Percentiles rank a stretch among this genome's conserved stretches.
Evolutionary conservation across 1,140 invertebrate species (phyloP).

Genomic region (Plutomurus gul): DNA sequence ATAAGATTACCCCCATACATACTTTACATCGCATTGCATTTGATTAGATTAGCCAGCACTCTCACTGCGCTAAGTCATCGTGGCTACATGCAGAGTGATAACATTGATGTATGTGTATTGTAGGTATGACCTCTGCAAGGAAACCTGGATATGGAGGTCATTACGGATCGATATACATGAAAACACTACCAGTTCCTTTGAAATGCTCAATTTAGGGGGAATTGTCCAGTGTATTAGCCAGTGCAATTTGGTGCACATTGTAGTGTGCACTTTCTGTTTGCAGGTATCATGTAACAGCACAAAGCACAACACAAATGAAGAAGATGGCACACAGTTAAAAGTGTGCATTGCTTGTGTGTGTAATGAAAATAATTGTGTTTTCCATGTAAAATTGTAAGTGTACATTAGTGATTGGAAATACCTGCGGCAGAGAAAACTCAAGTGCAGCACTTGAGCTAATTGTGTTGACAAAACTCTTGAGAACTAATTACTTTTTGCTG

Average conservation of each 20-base stretch:
- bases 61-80: background rate
- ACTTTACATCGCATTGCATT: slow-evolving; percentile 12
- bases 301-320: too few species aligned
- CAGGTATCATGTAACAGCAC: too few species aligned
- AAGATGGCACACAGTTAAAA: too few species aligned
- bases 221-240: background rate
- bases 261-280: too few species aligned
- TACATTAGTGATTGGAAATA: too few species aligned
- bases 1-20: slow-evolving; percentile 12
- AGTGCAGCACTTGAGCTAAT: too few species aligned
- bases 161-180: background rate
- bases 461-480: too few species aligned
- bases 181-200: background rate
- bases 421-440: too few species aligned
- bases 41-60: slow-evolving; percentile 1
- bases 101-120: background rate
- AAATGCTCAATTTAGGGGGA: background rate
- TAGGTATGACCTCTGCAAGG: slow-evolving; percentile 7
- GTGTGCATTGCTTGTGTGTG: too few species aligned
- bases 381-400: too few species aligned
- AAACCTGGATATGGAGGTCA: background rate
- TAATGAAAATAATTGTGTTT: too few species aligned
- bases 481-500: too few species aligned
- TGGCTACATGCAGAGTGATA: background rate
- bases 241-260: background rate